Percentiles rank a stretch among this genome's conserved stretches.
phyloP scores from a whole-genome alignment of 1,140 invertebrate genomes.

The Goniozus legneri region DNA sequence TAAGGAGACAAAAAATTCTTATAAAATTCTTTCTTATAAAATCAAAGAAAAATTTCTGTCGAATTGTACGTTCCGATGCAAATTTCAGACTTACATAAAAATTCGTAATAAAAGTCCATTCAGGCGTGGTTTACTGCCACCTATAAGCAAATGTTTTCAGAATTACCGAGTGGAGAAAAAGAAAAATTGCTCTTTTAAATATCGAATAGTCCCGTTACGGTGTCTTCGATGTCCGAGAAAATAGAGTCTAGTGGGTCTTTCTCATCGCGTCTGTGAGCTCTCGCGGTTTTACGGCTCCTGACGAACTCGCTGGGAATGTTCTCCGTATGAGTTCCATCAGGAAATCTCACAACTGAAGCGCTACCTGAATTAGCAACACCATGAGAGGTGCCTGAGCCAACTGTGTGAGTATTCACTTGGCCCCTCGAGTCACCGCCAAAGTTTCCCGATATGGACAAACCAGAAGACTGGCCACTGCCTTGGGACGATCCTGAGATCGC shows the following conservation, averaged over 20 bases:
- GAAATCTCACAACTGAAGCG: slow-evolving; percentile 20
- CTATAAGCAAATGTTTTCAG: too few species aligned
- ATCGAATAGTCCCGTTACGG: slow-evolving; percentile 25
- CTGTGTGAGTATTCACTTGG: slow-evolving; percentile 20
- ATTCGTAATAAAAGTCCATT: too few species aligned
- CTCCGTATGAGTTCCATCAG: slow-evolving; percentile 11
- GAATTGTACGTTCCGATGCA: too few species aligned
- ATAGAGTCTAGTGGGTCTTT: slow-evolving; percentile 9
- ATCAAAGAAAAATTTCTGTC: too few species aligned
- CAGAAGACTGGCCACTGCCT: slow-evolving; percentile 22
- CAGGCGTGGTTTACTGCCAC: too few species aligned
- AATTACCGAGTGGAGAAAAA: too few species aligned
- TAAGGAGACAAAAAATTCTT: too few species aligned
- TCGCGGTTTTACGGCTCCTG: slow-evolving; percentile 18
- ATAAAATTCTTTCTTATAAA: too few species aligned
- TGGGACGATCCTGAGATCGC: slow-evolving; percentile 23
- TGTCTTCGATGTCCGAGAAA: slow-evolving; percentile 21
- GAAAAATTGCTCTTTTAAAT: too few species aligned
- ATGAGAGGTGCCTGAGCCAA: slow-evolving; percentile 15
- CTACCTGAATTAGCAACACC: slow-evolving; percentile 26
- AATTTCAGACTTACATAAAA: too few species aligned
- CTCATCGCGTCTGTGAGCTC: neutral
- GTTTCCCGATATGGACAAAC: slow-evolving; percentile 22
- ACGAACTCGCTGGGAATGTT: slow-evolving; percentile 32
- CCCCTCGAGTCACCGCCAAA: slow-evolving; percentile 21